Conservation (phyloP, 2,113 vertebrate species). For the Reinhardtius hippoglossoides region DNA sequence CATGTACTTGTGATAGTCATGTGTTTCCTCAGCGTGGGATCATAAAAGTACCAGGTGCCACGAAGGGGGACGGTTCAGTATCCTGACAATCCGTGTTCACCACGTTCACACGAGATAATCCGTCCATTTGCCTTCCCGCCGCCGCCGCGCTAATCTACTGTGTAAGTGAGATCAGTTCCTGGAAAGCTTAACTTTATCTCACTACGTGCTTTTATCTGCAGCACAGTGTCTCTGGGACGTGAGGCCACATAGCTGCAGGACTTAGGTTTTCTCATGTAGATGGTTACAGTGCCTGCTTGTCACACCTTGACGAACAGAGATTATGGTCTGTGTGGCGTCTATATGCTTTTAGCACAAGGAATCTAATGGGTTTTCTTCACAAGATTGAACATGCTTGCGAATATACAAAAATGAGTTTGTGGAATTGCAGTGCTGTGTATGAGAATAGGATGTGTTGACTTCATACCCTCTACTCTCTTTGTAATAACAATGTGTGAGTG, state of each 20-base stretch:
- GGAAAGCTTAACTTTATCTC: neutral
- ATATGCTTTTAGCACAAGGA: neutral
- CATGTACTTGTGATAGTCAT: neutral
- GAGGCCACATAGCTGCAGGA: neutral
- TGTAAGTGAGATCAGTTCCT: neutral
- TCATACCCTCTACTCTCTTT: neutral
- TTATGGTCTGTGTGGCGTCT: neutral
- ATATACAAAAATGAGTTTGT: neutral
- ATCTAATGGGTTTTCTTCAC: neutral
- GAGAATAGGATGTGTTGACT: neutral
- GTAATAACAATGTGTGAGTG: constrained; percentile 1
- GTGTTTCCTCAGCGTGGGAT: neutral
- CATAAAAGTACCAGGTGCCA: neutral
- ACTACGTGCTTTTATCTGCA: neutral
- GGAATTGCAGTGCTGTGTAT: neutral
- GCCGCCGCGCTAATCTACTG: neutral
- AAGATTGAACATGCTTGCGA: neutral
- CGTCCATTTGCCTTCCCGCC: neutral
- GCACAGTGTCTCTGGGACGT: neutral
- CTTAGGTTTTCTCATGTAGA: neutral
- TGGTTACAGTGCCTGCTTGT: neutral
- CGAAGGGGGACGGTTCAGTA: neutral
- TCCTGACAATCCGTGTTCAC: neutral
- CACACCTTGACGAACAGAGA: constrained; percentile 1
- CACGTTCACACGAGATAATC: neutral